A percentile compares a stretch with the other conserved stretches of the same genome.
phyloP scores from a whole-genome alignment of 2,888 invertebrate species.

The Patella ulyssiponensis region DNA sequence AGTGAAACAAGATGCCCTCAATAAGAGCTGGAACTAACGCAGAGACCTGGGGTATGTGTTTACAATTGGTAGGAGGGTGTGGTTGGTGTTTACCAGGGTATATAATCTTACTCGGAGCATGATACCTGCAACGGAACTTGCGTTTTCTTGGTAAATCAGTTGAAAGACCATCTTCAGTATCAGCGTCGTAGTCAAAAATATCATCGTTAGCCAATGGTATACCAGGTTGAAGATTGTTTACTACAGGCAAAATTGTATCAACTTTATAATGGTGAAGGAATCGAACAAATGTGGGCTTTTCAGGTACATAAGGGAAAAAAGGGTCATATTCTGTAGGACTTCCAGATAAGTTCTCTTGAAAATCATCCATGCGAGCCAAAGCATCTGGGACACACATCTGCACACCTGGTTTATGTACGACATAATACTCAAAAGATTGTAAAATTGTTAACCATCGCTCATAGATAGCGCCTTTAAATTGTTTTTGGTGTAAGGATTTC shows the following conservation, averaged over 20 bases:
- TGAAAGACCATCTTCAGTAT: constrained; percentile 6
- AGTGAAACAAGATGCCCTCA: constrained; percentile 33
- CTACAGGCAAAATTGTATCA: constrained; percentile 1
- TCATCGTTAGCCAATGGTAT: too few species aligned
- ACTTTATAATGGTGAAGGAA: constrained; percentile 2
- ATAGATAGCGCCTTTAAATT: constrained; percentile 27
- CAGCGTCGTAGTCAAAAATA: neutral
- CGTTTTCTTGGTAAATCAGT: too few species aligned
- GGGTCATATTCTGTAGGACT: constrained; percentile 24
- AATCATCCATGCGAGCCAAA: neutral
- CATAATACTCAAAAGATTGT: neutral
- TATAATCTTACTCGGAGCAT: too few species aligned
- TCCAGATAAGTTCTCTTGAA: too few species aligned
- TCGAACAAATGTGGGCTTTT: constrained; percentile 15
- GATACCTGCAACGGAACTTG: too few species aligned
- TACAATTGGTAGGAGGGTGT: too few species aligned
- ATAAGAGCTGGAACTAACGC: neutral
- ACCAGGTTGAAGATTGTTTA: neutral
- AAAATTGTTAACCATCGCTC: constrained; percentile 20
- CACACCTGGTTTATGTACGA: constrained; percentile 14
- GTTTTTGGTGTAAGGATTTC: constrained; percentile 26
- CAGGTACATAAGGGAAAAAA: constrained; percentile 19
- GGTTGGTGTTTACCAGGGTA: too few species aligned
- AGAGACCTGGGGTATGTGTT: too few species aligned
- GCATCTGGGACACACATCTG: constrained; percentile 16